A percentile compares a stretch with the other conserved stretches of the same genome.
Conservation (phyloP, 2,888 invertebrate genomes). For the Zeuzera pyrina region DNA sequence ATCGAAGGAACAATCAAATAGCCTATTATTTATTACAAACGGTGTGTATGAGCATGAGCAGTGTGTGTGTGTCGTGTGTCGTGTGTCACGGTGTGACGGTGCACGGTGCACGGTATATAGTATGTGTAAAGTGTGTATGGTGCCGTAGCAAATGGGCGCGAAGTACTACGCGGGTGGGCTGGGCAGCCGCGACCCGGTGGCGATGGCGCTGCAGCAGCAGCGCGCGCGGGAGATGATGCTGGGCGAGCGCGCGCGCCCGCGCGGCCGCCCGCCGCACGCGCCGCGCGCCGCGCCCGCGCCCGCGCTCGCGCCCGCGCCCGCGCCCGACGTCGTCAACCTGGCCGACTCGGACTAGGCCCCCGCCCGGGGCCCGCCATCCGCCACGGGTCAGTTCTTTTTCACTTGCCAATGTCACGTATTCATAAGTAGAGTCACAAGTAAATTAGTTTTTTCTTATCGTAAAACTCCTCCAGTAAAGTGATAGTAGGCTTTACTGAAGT, state of each 20-base stretch:
- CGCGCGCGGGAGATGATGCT: slow-evolving; percentile 59
- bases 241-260: slow-evolving; percentile 23
- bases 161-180: slow-evolving; percentile 68
- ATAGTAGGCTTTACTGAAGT: no score
- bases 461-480: no score
- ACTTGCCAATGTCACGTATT: no score
- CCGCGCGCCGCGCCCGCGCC: slow-evolving; percentile 11
- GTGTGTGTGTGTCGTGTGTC: no score
- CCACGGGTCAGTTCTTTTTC: no score
- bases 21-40: no score
- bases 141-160: slow-evolving; percentile 45
- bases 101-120: slow-evolving; percentile 12
- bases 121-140: no score
- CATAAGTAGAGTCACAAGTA: no score
- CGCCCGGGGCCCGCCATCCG: no score
- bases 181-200: slow-evolving; percentile 66
- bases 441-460: no score
- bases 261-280: slow-evolving; percentile 3
- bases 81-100: not conserved
- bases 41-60: no score
- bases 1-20: no score
- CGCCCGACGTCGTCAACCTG: slow-evolving; percentile 56
- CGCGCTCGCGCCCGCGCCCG: slow-evolving; percentile 23
- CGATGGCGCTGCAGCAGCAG: slow-evolving; percentile 65
- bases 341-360: slow-evolving; percentile 24